Conservation (phyloP, 30 jellyfish, hydroid and myxozoan species). For the Mastigias papua region DNA sequence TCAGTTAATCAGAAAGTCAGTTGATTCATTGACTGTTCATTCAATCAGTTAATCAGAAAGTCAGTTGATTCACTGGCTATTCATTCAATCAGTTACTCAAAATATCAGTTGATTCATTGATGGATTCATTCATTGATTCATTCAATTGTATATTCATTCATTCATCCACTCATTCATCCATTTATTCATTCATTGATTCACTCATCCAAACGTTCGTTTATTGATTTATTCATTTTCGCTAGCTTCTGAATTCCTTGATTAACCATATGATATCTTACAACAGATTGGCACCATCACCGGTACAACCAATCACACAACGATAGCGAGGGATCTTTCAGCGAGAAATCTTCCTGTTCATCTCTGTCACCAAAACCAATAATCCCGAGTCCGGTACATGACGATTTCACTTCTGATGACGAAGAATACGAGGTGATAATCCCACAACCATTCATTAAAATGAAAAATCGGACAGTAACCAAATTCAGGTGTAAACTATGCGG, state of each 20-base stretch:
- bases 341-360: constrained; percentile 38
- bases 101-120: neutral
- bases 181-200: neutral
- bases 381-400: constrained; percentile 22
- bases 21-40: neutral
- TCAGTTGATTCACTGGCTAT: neutral
- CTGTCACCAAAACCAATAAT: constrained; percentile 30
- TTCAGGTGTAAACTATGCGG: constrained; percentile 91
- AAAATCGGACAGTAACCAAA: constrained; percentile 31
- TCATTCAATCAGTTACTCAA: neutral
- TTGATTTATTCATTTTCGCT: neutral
- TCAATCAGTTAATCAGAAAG: neutral
- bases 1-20: neutral
- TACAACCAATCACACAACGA: neutral
- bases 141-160: neutral
- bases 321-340: constrained; percentile 67
- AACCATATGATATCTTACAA: neutral
- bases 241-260: neutral
- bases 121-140: neutral
- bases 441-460: constrained; percentile 58
- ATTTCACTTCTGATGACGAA: constrained; percentile 49
- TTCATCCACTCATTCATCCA: neutral
- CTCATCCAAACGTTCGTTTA: neutral
- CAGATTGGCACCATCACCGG: constrained; percentile 30
- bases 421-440: constrained; percentile 73